Conservation (phyloP, 1,140 invertebrate species). For the Lordiphosa clarofinis region DNA sequence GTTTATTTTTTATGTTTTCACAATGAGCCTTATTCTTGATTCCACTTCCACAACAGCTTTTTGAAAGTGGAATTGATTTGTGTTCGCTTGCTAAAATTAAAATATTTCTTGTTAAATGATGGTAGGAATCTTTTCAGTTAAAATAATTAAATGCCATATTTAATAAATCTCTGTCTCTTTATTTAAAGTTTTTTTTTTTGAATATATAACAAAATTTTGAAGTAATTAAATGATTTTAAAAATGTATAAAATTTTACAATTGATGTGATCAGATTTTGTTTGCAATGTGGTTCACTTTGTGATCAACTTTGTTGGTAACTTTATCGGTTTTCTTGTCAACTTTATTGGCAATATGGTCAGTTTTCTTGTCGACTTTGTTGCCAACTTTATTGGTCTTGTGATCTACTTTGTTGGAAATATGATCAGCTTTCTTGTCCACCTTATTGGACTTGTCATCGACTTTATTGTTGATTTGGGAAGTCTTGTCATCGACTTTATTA, state of each 20-base stretch:
- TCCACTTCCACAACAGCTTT: no score
- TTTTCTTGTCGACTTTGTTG: constrained; percentile 11
- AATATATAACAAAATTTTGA: not conserved
- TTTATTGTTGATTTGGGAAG: not conserved
- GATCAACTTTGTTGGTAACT: constrained; percentile 5
- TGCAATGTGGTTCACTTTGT: constrained; percentile 4
- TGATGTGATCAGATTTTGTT: constrained; percentile 1
- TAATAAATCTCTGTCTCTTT: no score
- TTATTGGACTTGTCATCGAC: constrained; percentile 1
- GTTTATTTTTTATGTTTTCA: no score
- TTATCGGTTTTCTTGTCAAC: constrained; percentile 9
- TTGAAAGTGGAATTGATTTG: no score
- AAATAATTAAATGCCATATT: no score
- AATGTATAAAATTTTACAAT: not conserved
- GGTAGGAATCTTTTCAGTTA: no score
- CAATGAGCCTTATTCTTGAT: no score
- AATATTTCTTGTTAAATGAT: no score
- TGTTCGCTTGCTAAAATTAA: no score
- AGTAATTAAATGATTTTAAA: not conserved
- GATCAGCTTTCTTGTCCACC: not conserved
- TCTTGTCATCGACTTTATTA: constrained; percentile 2
- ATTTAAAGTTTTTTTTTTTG: no score
- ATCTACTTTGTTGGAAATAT: constrained; percentile 1
- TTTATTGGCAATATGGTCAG: not conserved
- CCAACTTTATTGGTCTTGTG: not conserved